Base-by-base conservation (phyloP, 2,888 invertebrate species). In the Gymnosoma rotundatum region DNA sequence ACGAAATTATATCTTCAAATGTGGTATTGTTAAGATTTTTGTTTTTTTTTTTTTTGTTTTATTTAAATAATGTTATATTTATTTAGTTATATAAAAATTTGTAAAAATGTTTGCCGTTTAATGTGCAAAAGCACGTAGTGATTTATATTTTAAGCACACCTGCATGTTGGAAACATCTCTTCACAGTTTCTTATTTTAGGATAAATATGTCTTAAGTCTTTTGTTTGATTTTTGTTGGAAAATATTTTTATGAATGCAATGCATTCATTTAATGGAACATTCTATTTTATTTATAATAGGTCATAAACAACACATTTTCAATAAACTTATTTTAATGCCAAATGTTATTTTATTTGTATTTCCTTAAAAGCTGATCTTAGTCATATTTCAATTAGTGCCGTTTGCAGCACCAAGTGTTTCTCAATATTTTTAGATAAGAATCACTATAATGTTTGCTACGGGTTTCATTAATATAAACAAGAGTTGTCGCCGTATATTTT, bases 111-210 rank as follows among this genome's bases (percentile, higher is more conserved):
- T 60, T 18, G 50, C 21, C 8, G 67, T 76, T 58, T 2, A 66
- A 48, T 58, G 21, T 38, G n/a, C 21, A 38, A 50, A 50, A 25
- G 14, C 36, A 38, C 67, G 61, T 45, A 63, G 67, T 69, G 83
- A 83, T 80, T 80, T 83, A 80, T 83, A 52, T 61, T 66, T 48
- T 73, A 50, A 75, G 79, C 79, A 78, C 83, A 80, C 63, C 80
- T 83, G 83, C 80, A 76, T 76, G 10, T 10, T 66, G 10, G n/a
- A 79, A 60, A 66, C 18, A 66, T 48, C 20, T 67, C 58, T 66
- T 72, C 58, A 21, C 10, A 8, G 12, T 12, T 32, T 32, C 8
- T 32, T 25, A 25, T 25, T 72, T 54, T 16, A 20, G 20, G 16
- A 14, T 50, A 64, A 10, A 52, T 67, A 52, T 42, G 48, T 58